Conservation (phyloP, 2,113 vertebrate species). For the Cyprinodon brontotheroides region DNA sequence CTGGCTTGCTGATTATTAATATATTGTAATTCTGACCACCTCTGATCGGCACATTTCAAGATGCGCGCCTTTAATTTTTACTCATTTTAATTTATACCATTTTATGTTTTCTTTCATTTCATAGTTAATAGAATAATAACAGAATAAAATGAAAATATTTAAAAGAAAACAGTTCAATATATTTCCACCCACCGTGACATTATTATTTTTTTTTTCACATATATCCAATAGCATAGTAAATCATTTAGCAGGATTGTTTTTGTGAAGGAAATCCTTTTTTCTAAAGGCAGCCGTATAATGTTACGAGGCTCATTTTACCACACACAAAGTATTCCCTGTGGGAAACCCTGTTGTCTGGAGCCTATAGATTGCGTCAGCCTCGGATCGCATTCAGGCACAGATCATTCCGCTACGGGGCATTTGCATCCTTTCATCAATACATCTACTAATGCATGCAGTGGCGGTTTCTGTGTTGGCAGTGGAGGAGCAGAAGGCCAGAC, state of each 20-base stretch:
- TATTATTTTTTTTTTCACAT: neutral
- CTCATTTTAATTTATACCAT: too few species aligned
- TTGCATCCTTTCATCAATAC: conserved; percentile 66
- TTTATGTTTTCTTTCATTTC: neutral
- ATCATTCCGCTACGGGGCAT: conserved; percentile 56
- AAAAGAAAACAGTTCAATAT: neutral
- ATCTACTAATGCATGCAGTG: conserved; percentile 53
- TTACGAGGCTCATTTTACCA: conserved; percentile 40
- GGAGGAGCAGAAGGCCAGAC: conserved; percentile 29
- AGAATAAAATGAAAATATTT: neutral
- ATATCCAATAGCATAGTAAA: conserved; percentile 16
- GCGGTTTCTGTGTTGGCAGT: conserved; percentile 36
- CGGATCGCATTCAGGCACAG: conserved; percentile 50
- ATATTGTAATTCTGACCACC: too few species aligned
- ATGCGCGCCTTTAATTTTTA: too few species aligned
- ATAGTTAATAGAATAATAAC: neutral
- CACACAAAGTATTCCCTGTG: conserved; percentile 55
- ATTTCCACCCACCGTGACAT: neutral
- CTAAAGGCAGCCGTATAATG: conserved; percentile 10
- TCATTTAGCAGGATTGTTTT: conserved; percentile 4
- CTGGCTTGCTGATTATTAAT: too few species aligned
- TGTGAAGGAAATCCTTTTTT: conserved; percentile 26
- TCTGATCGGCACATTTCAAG: too few species aligned
- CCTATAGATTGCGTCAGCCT: conserved; percentile 61
- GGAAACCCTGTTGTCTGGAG: conserved; percentile 50